These are phyloP conservation scores for Crossoptilon crossoptilon DNA, from an alignment of 2,797 vertebrate genomes.

Conservation along the genomic window DNA sequence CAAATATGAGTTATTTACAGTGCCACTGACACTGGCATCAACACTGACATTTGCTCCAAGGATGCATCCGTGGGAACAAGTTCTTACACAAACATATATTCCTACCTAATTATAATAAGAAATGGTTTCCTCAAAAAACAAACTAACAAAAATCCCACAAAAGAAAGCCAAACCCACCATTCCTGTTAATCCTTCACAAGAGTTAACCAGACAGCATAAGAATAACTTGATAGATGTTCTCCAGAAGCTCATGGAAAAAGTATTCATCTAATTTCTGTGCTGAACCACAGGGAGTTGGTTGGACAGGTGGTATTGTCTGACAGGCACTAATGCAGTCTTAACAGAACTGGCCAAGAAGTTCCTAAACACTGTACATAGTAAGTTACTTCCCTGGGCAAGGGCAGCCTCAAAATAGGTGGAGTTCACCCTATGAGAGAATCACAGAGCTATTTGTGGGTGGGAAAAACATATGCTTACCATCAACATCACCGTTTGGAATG, in stretches of 20 bases:
- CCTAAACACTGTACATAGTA: neutral
- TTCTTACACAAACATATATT: neutral
- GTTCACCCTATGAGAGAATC: neutral
- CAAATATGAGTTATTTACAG: neutral
- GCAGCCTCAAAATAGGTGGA: neutral
- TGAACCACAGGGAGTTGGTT: neutral
- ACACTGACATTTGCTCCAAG: neutral
- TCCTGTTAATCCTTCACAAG: neutral
- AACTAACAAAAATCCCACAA: neutral
- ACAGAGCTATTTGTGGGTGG: neutral
- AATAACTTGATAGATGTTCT: neutral
- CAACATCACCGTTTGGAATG: neutral
- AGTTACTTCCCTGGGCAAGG: neutral
- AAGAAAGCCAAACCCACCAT: neutral
- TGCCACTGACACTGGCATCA: neutral
- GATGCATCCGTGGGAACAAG: neutral
- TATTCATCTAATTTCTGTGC: neutral
- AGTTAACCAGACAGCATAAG: neutral
- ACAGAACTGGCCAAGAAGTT: neutral
- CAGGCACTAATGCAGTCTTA: neutral
- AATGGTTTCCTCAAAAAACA: neutral
- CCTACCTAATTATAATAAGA: conserved; percentile 30
- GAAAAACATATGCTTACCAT: neutral
- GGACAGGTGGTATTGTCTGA: neutral
- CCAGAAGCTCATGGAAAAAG: neutral